Evolutionary conservation across 2,113 vertebrate genomes (phyloP), one percentile per base, ranked within the genome.

Genomic region (Ranitomeya variabilis): DNA sequence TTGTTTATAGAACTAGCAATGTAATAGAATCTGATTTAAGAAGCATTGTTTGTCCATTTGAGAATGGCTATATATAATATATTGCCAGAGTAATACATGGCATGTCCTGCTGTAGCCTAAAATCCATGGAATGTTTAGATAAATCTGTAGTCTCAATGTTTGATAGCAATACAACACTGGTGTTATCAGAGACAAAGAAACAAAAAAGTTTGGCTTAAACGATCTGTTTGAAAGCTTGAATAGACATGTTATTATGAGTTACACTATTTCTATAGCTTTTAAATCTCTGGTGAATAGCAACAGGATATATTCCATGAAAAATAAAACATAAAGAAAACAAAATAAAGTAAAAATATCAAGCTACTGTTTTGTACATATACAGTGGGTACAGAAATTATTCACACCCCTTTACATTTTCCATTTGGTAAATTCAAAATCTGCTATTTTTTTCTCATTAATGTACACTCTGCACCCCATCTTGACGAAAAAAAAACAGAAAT

Each of bases 121-220:
- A 86, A 76, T 74, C 84, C 71, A 76, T 26, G 84, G 84, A 54
- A 86, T 86, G 77, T 86, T 86, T 45, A 60, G 69, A 76, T 76
- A 76, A 86, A 59, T 62, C 67, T 86, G 71, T 62, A 86, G 84
- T 60, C 71, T 77, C 57, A 77, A 37, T 59, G 19, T 71, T 54
- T 84, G 82, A 85, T 59, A 73, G 83, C 31, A 62, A 55, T 37
- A 85, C 69, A 74, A 19, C 83, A 57, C 10, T 16, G 66, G 83
- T 71, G 14, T 85, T 85, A 60, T 26, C 23, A 37, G 45, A 62
- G 71, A 62, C 62, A 67, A 51, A 83, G 51, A 83, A 51, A 67
- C 14, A 37, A 60, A 60, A 76, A 59, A 77, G 54, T 86, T 86
- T 85, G 66, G 77, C 74, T 86, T 77, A 76, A 76, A 76, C 60